A percentile compares a stretch with the other conserved stretches of the same genome.
Conservation (phyloP, 2,888 invertebrate genomes). For the Campoplex nolae region DNA sequence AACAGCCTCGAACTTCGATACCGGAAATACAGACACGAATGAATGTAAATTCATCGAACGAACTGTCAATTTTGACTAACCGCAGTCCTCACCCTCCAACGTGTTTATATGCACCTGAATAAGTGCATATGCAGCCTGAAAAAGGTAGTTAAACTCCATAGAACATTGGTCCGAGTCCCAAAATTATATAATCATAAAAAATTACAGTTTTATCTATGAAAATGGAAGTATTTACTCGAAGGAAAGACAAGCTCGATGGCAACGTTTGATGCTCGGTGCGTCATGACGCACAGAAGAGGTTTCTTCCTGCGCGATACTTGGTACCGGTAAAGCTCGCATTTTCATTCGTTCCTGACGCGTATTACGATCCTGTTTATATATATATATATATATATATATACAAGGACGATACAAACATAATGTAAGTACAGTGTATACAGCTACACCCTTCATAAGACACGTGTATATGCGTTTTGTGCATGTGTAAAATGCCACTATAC, state of each 20-base stretch:
- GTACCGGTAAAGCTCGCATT: conserved; percentile 17
- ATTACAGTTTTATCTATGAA: neutral
- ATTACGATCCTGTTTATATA: conserved; percentile 32
- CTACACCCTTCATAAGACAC: conserved; percentile 46
- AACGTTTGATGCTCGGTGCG: neutral
- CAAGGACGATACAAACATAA: conserved; percentile 16
- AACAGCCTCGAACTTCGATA: no score
- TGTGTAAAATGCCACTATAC: conserved; percentile 75
- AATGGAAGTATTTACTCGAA: neutral
- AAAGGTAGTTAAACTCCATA: neutral
- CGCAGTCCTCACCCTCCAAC: neutral
- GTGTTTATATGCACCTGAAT: neutral
- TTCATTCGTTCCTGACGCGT: conserved; percentile 49
- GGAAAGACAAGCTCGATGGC: neutral
- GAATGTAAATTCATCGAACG: neutral
- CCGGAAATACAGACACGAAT: no score
- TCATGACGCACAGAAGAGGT: conserved; percentile 19
- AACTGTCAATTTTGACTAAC: neutral
- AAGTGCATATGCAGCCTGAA: neutral
- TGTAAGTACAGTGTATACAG: conserved; percentile 10
- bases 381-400: no score
- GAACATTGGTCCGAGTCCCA: neutral
- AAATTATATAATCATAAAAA: neutral
- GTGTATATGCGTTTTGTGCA: conserved; percentile 70
- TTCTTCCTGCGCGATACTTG: neutral